Conservation (phyloP, 2,888 invertebrate species). For the Anodontia alba region DNA sequence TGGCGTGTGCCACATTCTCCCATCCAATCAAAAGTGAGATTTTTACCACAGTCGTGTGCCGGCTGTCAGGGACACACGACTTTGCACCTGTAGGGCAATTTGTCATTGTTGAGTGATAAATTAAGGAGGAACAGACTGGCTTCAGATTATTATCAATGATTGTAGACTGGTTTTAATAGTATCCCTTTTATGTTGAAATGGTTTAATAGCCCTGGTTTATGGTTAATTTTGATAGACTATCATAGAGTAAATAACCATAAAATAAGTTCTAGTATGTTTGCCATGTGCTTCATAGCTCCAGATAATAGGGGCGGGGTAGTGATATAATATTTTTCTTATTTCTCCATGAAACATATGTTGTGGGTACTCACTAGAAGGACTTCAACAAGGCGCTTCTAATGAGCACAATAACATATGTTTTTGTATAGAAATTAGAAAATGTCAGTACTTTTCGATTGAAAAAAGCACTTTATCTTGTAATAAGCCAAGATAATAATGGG, state of each 20-base stretch:
- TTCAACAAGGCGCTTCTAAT: too few relatives aligned
- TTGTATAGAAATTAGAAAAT: too few relatives aligned
- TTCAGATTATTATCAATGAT: constrained; percentile 23
- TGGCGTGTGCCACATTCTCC: constrained; percentile 23
- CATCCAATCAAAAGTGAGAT: constrained; percentile 31
- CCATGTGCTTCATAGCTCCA: not conserved
- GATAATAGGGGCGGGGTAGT: not conserved
- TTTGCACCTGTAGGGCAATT: constrained; percentile 56
- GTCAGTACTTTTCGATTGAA: too few relatives aligned
- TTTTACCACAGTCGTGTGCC: constrained; percentile 55
- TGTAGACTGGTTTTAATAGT: not conserved
- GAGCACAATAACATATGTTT: too few relatives aligned
- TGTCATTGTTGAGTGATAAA: constrained; percentile 34
- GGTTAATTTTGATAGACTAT: constrained; percentile 22
- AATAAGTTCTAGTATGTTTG: constrained; percentile 17
- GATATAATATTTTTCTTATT: too few relatives aligned
- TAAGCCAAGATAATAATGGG: not conserved
- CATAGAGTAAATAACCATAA: constrained; percentile 31
- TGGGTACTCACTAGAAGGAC: too few relatives aligned
- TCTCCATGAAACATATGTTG: too few relatives aligned
- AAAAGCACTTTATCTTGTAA: too few relatives aligned
- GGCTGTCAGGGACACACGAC: constrained; percentile 60
- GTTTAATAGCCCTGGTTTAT: constrained; percentile 33
- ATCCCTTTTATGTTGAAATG: constrained; percentile 35
- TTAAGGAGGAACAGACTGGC: constrained; percentile 31